Percentiles rank a stretch among this genome's conserved stretches.
phyloP scores from a whole-genome alignment of 2,113 vertebrate genomes.

The Rhabdornis inornatus region DNA sequence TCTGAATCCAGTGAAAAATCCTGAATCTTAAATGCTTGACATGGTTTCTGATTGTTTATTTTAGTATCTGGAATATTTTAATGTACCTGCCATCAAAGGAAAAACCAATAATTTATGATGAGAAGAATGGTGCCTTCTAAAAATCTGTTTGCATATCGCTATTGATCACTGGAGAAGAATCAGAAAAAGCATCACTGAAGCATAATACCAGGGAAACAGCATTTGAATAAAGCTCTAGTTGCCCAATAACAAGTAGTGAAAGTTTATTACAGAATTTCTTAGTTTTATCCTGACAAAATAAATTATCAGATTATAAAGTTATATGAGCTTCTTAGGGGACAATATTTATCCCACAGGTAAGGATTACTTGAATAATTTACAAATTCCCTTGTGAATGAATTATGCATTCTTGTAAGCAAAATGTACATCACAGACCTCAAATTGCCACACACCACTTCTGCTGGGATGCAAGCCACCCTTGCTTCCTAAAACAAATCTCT shows the following conservation, averaged over 20 bases:
- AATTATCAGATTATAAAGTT: conserved; percentile 11
- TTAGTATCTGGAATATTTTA: background rate
- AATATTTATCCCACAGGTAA: conserved; percentile 14
- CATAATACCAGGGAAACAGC: background rate
- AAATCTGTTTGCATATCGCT: background rate
- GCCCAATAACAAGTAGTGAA: background rate
- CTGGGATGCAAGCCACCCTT: background rate
- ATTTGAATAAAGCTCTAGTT: background rate
- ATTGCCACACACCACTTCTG: background rate
- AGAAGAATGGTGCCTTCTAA: background rate
- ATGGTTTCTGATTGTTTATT: background rate
- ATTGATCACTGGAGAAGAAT: background rate
- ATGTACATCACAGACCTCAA: background rate
- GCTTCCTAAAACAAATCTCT: background rate
- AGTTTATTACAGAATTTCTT: conserved; percentile 2
- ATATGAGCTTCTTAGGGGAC: background rate
- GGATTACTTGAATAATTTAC: conserved; percentile 11
- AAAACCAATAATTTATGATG: background rate
- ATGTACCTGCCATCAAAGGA: background rate
- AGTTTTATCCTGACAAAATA: background rate
- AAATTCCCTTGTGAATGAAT: background rate
- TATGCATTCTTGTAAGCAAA: background rate
- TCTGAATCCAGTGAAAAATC: background rate
- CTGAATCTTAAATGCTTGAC: background rate
- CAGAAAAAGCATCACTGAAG: background rate